A percentile compares a stretch with the other conserved stretches of the same genome.
phyloP scores from a whole-genome alignment of 2,888 invertebrate genomes.

The Mesorhabditis sp. region DNA sequence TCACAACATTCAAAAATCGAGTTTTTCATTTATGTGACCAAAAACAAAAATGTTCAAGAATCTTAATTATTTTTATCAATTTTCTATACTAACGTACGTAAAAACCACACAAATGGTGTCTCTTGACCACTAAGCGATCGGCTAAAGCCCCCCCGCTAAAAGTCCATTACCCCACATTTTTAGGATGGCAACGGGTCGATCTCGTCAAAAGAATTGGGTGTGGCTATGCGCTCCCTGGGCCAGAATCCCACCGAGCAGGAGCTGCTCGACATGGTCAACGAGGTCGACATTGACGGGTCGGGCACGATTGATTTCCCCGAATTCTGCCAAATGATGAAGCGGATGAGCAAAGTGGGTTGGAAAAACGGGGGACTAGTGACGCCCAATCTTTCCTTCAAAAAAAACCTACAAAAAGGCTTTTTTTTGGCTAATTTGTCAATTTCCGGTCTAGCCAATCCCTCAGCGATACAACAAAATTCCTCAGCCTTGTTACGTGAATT shows the following conservation, averaged over 20 bases:
- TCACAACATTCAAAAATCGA: too few species aligned
- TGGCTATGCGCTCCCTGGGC: constrained; percentile 60
- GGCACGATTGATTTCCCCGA: constrained; percentile 57
- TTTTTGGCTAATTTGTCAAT: neutral
- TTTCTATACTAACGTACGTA: too few species aligned
- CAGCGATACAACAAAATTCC: too few species aligned
- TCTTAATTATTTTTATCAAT: too few species aligned
- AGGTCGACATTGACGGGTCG: constrained; percentile 57
- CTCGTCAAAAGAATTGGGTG: constrained; percentile 59
- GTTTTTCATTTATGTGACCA: too few species aligned
- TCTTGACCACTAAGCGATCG: too few species aligned
- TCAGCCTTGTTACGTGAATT: too few species aligned
- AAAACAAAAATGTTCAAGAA: too few species aligned
- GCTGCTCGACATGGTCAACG: constrained; percentile 57
- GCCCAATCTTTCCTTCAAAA: neutral
- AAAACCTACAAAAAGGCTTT: constrained; percentile 4
- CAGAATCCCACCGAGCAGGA: constrained; percentile 60
- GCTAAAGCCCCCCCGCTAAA: too few species aligned
- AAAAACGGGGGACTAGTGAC: neutral
- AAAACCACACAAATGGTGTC: too few species aligned
- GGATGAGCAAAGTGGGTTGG: constrained; percentile 50
- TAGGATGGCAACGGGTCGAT: constrained; percentile 59
- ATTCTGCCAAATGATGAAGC: constrained; percentile 58
- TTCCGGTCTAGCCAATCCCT: too few species aligned
- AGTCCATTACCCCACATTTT: constrained; percentile 8